Base-by-base conservation (phyloP, 2,888 invertebrate genomes). In the Branchellion lobata region DNA sequence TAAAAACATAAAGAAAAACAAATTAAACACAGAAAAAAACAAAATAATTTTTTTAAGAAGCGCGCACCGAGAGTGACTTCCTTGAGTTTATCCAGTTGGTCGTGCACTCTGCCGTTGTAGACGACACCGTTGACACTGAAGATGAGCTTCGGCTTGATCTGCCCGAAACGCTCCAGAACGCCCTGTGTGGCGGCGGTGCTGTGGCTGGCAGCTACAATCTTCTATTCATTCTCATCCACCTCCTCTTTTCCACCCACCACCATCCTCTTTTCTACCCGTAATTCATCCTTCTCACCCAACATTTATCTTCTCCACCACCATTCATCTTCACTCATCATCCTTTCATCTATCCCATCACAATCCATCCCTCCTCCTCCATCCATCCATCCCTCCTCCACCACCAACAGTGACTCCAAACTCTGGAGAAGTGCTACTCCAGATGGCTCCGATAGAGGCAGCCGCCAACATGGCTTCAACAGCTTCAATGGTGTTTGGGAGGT, bases 371-470 rank as follows among this genome's bases (percentile, higher is more conserved):
- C n/a, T n/a, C n/a, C n/a, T n/a, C n/a, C n/a, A n/a, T n/a, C n/a
- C n/a, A n/a, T n/a, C n/a, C n/a, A n/a, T n/a, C n/a, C 40, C 40
- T 57, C 21, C 61, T 18, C 5, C 3, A 18, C n/a, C n/a, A 83
- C 85, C 83, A 83, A 88, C 89, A 81, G 87, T 86, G 33, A 88
- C 87, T 81, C 90, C 90, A 84, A 90, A 90, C 83, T 90, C 90
- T 1, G 90, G 89, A 1, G 89, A 89, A 0, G 90, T 89, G 5
- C 89, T 88, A 76, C 89, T 89, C 90, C 90, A 90, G 0, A 89
- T 86, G 1, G 90, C 90, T 36, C 90, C 90, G 29, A 90, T 85
- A 81, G 89, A 88, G 0, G 89, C 87, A 5, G 89, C 86, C 18
- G 90, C 90, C 79, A 90, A 85, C 87, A 90, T 89, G 18, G 89